Base-by-base conservation (phyloP, 2,888 invertebrate species). In the Mythimna albipuncta region DNA sequence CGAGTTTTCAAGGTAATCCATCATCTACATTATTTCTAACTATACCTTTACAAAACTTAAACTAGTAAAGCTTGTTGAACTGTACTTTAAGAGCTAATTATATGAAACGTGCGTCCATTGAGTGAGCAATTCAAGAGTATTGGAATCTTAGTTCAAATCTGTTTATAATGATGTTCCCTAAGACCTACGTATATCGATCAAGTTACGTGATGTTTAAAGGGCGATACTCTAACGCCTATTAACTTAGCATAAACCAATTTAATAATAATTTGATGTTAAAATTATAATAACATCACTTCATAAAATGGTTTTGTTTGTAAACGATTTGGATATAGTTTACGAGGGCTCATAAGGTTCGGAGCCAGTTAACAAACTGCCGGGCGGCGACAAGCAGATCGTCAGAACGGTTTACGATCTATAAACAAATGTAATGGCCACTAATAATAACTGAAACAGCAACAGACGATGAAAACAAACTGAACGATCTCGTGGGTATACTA, bases 371-470 rank as follows among this genome's bases (percentile, higher is more conserved):
- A 92, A 94, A 94, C 93, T 93, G 90, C 89, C 86, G 91, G 92
- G 91, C 91, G 93, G 93, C 94, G 94, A 94, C 95, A 93, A 94
- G 92, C 94, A 93, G 92, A 93, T 92, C 92, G 92, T 91, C 91
- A 92, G 93, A 92, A 93, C 93, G 88, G 90, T 96, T 96, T 96
- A 96, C 87, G 95, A 94, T 90, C 96, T 92, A 95, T 95, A 95
- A 96, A 96, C 95, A 94, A 93, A 95, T 91, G 90, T 95, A 93
- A 96, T 93, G 91, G 90, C 93, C 93, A 95, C 94, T 95, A 95
- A 95, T 95, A 95, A 95, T 95, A 96, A 95, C 94, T 92, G 95
- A 93, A 95, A 95, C 94, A 94, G 94, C 93, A 94, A 89, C 94
- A 93, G 93, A 94, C 94, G 94, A 93, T 94, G 93, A 94, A 95